Conservation (phyloP, 2,113 vertebrate genomes). For the Daboia siamensis region DNA sequence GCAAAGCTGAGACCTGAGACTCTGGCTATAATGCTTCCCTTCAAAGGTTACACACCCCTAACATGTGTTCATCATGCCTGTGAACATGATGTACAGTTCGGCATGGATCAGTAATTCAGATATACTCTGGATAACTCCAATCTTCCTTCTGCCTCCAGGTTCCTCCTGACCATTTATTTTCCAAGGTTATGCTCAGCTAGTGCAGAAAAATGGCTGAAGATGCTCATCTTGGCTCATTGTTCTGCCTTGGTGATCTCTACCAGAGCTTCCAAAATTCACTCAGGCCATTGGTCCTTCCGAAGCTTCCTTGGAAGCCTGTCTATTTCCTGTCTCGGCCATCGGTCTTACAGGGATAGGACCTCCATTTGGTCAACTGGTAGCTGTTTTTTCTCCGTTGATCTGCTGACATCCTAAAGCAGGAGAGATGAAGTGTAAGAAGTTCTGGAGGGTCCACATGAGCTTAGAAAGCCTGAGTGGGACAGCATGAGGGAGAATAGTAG, state of each 20-base stretch:
- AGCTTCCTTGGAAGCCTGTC: slow-evolving; percentile 26
- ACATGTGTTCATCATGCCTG: neutral
- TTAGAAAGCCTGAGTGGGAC: neutral
- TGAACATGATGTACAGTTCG: neutral
- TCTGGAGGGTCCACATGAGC: neutral
- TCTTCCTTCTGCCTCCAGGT: neutral
- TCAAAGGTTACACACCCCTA: neutral
- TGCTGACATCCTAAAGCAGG: neutral
- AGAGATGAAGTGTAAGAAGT: neutral
- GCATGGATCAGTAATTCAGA: neutral
- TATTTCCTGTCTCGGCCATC: slow-evolving; percentile 34
- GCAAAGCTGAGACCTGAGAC: neutral
- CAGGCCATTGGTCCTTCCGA: neutral
- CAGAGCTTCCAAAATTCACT: neutral
- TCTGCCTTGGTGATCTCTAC: neutral
- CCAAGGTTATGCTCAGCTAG: neutral
- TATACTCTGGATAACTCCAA: neutral
- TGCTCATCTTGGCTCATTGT: neutral
- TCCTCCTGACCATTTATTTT: neutral
- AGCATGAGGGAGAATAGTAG: neutral
- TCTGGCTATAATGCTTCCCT: neutral
- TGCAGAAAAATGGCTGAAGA: neutral
- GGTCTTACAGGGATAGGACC: slow-evolving; percentile 40
- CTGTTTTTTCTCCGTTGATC: neutral
- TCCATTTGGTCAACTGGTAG: slow-evolving; percentile 21